phyloP scores from a whole-genome alignment of 1,140 invertebrate species.

The Drosophila lacertosa region DNA sequence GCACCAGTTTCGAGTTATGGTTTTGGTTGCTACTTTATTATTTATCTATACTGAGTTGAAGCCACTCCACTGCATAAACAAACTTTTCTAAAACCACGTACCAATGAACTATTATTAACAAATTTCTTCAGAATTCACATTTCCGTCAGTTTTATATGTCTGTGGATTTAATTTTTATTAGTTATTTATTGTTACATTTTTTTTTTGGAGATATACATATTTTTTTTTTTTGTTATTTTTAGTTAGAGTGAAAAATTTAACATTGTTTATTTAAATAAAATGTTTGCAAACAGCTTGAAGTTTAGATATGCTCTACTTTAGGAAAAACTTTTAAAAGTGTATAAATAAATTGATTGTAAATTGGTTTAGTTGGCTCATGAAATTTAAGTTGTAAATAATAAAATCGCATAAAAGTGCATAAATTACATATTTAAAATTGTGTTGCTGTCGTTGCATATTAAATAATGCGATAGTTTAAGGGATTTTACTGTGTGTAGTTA shows the following conservation, averaged over 20 bases:
- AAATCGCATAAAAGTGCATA: constrained; percentile 48
- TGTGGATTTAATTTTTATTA: constrained; percentile 9
- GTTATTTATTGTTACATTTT: constrained; percentile 2
- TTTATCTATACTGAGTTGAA: not conserved
- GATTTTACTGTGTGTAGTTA: not conserved
- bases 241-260: not conserved
- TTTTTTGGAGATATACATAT: not conserved
- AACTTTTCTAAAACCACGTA: constrained; percentile 15
- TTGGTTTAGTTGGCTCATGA: constrained; percentile 2
- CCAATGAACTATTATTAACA: constrained; percentile 1
- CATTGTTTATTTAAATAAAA: constrained; percentile 1
- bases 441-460: constrained; percentile 14
- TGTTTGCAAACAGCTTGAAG: constrained; percentile 5
- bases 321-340: constrained; percentile 33
- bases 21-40: not conserved
- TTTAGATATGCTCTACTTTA: not conserved
- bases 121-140: constrained; percentile 9
- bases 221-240: not conserved
- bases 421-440: constrained; percentile 63
- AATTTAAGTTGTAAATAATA: constrained; percentile 19
- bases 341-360: constrained; percentile 48
- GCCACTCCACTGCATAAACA: not conserved
- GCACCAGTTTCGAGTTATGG: too few species aligned
- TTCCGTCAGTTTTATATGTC: constrained; percentile 30
- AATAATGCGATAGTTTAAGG: constrained; percentile 28